These are phyloP conservation scores for Archilochus colubris DNA, from an alignment of 2,113 vertebrate genomes.

Conservation along the genomic window DNA sequence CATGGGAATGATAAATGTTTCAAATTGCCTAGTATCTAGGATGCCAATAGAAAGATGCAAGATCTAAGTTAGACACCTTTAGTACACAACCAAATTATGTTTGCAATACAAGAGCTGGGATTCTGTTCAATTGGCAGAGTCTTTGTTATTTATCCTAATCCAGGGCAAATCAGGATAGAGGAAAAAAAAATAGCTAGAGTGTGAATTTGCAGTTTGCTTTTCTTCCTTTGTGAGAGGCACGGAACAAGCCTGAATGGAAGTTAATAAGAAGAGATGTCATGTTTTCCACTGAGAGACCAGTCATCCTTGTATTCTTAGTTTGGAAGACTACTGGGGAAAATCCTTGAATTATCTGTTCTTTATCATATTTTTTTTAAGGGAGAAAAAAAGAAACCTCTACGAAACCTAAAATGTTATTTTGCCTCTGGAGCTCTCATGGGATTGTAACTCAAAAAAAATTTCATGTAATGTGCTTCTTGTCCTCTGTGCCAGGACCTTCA, in stretches of 20 bases:
- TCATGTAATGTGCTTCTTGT: conserved; percentile 9
- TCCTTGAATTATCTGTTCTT: background rate
- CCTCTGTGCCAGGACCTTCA: conserved; percentile 22
- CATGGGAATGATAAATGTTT: background rate
- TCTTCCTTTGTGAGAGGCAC: background rate
- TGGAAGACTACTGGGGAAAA: conserved; percentile 11
- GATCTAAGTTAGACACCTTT: background rate
- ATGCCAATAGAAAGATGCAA: background rate
- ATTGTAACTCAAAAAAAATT: conserved; percentile 27
- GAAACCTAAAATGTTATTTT: background rate
- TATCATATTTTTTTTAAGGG: background rate
- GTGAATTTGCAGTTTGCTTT: background rate
- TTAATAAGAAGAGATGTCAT: background rate
- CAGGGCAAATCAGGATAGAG: background rate
- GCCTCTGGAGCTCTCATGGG: background rate
- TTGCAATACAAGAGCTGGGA: background rate
- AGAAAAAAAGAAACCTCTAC: background rate
- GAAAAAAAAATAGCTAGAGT: background rate
- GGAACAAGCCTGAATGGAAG: background rate
- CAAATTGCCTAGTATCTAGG: background rate
- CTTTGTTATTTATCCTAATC: conserved; percentile 12
- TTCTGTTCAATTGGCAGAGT: background rate
- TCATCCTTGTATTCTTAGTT: background rate
- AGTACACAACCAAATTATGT: background rate
- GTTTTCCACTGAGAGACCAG: conserved; percentile 2